These are phyloP conservation scores for Panopea generosa DNA, from an alignment of 2,888 invertebrate genomes.

Conservation along the genomic window DNA sequence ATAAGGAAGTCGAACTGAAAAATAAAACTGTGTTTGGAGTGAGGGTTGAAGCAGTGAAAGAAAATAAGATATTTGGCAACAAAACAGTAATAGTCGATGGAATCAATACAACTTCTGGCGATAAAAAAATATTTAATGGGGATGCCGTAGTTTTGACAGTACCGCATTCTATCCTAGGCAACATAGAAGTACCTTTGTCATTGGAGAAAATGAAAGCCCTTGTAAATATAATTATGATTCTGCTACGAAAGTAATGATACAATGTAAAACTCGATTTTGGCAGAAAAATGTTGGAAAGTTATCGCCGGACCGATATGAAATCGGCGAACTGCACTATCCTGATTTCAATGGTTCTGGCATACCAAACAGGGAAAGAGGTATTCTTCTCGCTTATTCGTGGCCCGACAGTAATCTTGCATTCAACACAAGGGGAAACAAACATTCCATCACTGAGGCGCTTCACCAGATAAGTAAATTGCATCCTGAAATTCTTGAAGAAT, in stretches of 20 bases:
- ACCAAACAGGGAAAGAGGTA: conserved; percentile 28
- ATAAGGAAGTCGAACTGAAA: neutral
- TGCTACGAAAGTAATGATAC: conserved; percentile 52
- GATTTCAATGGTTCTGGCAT: conserved; percentile 25
- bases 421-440: conserved; percentile 36
- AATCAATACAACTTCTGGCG: conserved; percentile 25
- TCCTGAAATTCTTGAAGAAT: conserved; percentile 42
- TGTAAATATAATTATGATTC: conserved; percentile 30
- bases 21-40: neutral
- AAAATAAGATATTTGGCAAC: neutral
- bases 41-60: conserved; percentile 1
- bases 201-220: conserved; percentile 21
- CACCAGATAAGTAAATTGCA: conserved; percentile 50
- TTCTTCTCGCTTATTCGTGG: conserved; percentile 51
- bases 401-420: conserved; percentile 41
- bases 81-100: conserved; percentile 26
- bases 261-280: conserved; percentile 56
- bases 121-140: conserved; percentile 10
- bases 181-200: conserved; percentile 36
- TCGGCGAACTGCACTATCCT: conserved; percentile 24
- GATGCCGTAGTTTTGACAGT: conserved; percentile 58
- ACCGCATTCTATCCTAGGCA: conserved; percentile 47
- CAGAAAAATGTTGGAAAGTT: conserved; percentile 51
- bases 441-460: conserved; percentile 46
- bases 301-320: conserved; percentile 25